Evolutionary conservation across 2,888 invertebrate genomes (phyloP).

Genomic region (Vannuccia rotundouncinata): DNA sequence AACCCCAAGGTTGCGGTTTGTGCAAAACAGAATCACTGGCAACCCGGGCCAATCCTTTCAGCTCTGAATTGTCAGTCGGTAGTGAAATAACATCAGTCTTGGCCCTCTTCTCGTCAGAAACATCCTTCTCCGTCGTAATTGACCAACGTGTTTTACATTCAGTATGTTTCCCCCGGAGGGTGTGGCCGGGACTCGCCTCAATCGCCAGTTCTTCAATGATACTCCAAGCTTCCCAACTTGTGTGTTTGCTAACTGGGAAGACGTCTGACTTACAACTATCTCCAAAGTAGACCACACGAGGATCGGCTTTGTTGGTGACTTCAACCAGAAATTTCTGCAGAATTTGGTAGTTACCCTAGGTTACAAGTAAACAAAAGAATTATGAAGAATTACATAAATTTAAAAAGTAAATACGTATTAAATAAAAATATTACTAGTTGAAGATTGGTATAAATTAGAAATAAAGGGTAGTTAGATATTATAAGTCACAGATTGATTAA

Average conservation of each 20-base stretch:
- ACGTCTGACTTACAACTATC: neutral
- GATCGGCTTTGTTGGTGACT: neutral
- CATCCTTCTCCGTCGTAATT: too few relatives aligned
- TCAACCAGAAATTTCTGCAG: neutral
- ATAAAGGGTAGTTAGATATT: too few relatives aligned
- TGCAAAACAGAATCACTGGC: neutral
- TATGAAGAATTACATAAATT: too few relatives aligned
- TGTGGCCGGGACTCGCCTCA: neutral
- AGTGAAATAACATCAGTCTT: too few relatives aligned
- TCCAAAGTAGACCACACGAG: conserved; percentile 11
- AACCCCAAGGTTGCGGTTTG: neutral
- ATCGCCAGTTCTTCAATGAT: conserved; percentile 5
- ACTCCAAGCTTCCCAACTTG: conserved; percentile 22
- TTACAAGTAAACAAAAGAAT: too few relatives aligned
- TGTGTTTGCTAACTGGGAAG: conserved; percentile 1
- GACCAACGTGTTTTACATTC: neutral
- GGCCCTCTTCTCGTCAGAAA: neutral
- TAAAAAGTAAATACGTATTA: too few relatives aligned
- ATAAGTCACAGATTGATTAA: too few relatives aligned
- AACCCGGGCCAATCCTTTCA: neutral
- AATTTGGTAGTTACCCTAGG: neutral
- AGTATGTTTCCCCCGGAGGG: neutral
- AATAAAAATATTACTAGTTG: too few relatives aligned
- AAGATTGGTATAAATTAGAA: too few relatives aligned
- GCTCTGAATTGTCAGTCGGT: neutral